These are phyloP conservation scores for Bradynema listronoti DNA, from an alignment of 1,140 invertebrate species.

Conservation along the genomic window DNA sequence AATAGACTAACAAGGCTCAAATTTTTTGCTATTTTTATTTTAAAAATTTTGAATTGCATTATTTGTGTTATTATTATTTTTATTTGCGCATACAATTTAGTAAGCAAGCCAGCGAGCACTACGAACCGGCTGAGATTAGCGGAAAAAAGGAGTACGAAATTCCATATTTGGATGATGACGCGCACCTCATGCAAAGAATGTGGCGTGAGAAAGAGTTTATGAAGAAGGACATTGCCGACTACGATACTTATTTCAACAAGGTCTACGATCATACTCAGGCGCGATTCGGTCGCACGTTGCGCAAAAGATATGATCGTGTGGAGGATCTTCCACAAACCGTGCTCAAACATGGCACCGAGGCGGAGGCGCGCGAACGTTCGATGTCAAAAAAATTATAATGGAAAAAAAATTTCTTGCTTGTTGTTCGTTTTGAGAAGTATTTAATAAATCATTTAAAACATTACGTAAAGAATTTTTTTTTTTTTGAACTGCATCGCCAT, in stretches of 20 bases:
- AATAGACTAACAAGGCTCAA: background rate
- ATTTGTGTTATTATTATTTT: background rate
- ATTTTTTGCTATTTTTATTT: constrained; percentile 3
- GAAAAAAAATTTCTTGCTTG: constrained; percentile 2
- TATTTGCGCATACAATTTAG: constrained; percentile 24
- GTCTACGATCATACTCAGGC: constrained; percentile 6
- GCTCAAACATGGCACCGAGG: constrained; percentile 4
- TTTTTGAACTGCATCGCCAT: no score
- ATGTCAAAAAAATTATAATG: constrained; percentile 6
- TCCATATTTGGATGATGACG: constrained; percentile 53
- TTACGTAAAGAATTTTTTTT: constrained; percentile 1
- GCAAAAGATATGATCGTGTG: constrained; percentile 25
- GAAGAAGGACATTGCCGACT: constrained; percentile 24
- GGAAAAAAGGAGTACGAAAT: constrained; percentile 51
- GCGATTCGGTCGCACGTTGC: constrained; percentile 21
- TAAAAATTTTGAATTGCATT: background rate
- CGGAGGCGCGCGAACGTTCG: background rate
- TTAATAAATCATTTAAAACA: background rate
- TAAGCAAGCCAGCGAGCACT: constrained; percentile 47
- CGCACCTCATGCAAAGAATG: constrained; percentile 55
- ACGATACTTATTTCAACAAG: constrained; percentile 26
- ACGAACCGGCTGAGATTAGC: constrained; percentile 32
- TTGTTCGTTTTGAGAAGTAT: background rate
- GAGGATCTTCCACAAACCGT: constrained; percentile 33
- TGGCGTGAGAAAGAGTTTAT: constrained; percentile 52